A percentile compares a stretch with the other conserved stretches of the same genome.
Evolutionary conservation across 1,140 invertebrate genomes (phyloP).

Genomic region (Drosophila mojavensis): DNA sequence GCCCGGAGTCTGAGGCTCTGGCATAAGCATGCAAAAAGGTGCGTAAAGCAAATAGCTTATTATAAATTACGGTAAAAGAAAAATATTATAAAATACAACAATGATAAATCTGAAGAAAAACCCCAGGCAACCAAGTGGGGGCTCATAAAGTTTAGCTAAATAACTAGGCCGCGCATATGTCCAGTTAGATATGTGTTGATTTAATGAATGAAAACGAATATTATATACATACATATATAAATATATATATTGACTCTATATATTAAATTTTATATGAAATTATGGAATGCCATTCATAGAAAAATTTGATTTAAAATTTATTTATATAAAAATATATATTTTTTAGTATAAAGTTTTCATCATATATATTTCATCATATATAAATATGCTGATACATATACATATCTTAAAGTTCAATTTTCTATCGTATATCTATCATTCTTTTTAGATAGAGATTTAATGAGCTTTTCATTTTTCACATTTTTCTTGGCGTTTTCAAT

Average conservation of each 20-base stretch:
- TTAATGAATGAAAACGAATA: background rate
- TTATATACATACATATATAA: background rate
- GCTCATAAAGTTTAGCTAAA: conserved; percentile 4
- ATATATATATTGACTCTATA: too few relatives aligned
- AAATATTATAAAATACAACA: conserved; percentile 25
- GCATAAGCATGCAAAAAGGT: conserved; percentile 49
- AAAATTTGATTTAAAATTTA: too few relatives aligned
- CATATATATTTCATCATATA: too few relatives aligned
- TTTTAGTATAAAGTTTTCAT: too few relatives aligned
- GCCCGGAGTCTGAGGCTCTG: background rate
- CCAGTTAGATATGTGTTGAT: background rate
- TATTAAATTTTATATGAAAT: too few relatives aligned
- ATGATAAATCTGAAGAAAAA: conserved; percentile 4
- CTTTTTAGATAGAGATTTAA: too few relatives aligned
- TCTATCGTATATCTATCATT: too few relatives aligned
- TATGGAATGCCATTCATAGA: too few relatives aligned
- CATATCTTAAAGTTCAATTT: too few relatives aligned
- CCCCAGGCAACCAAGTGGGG: background rate
- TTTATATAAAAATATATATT: too few relatives aligned
- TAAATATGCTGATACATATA: too few relatives aligned
- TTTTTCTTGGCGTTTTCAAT: background rate
- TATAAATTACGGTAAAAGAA: conserved; percentile 68
- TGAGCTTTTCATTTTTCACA: background rate
- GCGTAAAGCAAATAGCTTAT: conserved; percentile 74
- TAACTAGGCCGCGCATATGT: background rate